A percentile compares a stretch with the other conserved stretches of the same genome.
These are phyloP conservation scores for Atlantisia rogersi DNA, from an alignment of 2,113 vertebrate genomes.

Conservation along the genomic window DNA sequence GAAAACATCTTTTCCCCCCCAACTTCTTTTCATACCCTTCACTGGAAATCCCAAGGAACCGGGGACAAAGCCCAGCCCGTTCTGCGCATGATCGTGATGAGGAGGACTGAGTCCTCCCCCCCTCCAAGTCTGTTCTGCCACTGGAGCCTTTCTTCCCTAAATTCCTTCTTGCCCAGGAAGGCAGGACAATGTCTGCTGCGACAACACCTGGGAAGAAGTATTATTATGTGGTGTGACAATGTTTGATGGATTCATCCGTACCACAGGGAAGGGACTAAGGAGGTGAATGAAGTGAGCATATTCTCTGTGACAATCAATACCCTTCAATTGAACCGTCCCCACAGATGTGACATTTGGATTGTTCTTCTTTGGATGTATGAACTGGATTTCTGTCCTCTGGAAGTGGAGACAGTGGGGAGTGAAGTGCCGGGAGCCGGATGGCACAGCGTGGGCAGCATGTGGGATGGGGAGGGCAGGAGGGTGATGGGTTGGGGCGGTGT, in stretches of 20 bases:
- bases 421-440: background rate
- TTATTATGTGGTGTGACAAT: constrained; percentile 73
- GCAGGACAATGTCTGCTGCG: background rate
- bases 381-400: constrained; percentile 57
- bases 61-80: background rate
- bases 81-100: accelerated
- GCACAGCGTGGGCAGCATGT: accelerated
- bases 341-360: constrained; percentile 79
- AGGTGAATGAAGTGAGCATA: constrained; percentile 77
- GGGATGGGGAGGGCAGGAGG: background rate
- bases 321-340: constrained; percentile 73
- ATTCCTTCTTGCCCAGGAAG: background rate
- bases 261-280: constrained; percentile 77
- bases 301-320: constrained; percentile 81
- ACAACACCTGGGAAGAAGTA: constrained; percentile 12
- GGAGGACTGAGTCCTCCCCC: background rate
- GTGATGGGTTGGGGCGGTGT: background rate
- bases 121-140: background rate
- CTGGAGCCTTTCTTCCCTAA: background rate
- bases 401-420: background rate
- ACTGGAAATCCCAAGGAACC: background rate
- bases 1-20: background rate
- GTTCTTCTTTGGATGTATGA: constrained; percentile 53
- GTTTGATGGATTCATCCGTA: constrained; percentile 74
- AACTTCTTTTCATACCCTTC: background rate